phyloP scores from a whole-genome alignment of 2,113 vertebrate genomes.

The Butastur rufipennis region DNA sequence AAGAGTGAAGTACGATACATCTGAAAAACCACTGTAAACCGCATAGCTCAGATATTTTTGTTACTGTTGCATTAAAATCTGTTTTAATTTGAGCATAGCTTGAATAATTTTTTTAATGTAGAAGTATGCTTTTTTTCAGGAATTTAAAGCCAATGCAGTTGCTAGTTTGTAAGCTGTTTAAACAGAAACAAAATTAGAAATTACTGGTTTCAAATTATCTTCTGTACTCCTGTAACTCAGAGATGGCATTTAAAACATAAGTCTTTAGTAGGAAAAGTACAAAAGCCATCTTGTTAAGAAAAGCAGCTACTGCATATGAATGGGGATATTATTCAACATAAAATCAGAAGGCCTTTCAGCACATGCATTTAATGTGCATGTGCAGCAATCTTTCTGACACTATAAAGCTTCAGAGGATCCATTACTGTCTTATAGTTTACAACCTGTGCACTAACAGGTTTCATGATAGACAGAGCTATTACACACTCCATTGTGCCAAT shows the following conservation, averaged over 20 bases:
- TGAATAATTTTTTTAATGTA: background rate
- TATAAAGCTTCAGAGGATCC: background rate
- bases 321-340: background rate
- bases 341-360: conserved; percentile 19
- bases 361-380: background rate
- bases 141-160: background rate
- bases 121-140: background rate
- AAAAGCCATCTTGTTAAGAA: background rate
- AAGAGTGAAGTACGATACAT: background rate
- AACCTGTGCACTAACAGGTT: background rate
- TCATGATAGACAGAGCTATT: background rate
- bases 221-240: background rate
- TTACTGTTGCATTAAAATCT: background rate
- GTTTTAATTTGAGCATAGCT: background rate
- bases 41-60: background rate
- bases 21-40: background rate
- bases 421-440: conserved; percentile 31
- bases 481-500: background rate
- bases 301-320: background rate
- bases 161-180: background rate
- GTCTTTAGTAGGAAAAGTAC: background rate
- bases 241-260: background rate
- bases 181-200: background rate
- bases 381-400: conserved; percentile 13
- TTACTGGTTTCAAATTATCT: background rate